These are phyloP conservation scores for Cerastis rubricosa DNA, from an alignment of 2,888 invertebrate genomes.

Conservation along the genomic window DNA sequence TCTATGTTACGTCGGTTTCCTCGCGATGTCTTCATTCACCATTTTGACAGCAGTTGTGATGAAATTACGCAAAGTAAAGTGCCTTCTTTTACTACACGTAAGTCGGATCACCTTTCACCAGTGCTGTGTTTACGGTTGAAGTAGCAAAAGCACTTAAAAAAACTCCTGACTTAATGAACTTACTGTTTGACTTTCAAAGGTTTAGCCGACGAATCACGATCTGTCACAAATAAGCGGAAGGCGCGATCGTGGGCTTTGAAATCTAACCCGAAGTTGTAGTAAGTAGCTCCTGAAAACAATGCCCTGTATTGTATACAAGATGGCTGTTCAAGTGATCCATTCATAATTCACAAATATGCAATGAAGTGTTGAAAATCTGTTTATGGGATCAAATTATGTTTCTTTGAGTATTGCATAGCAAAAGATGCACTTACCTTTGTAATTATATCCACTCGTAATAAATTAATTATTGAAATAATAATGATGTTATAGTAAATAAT, in stretches of 20 bases:
- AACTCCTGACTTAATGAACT: not conserved
- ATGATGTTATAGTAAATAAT: not conserved
- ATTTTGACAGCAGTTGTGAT: too few species aligned
- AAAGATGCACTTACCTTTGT: constrained; percentile 17
- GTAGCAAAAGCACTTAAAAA: not conserved
- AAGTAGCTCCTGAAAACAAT: constrained; percentile 43
- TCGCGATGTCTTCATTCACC: too few species aligned
- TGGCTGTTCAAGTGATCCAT: not conserved
- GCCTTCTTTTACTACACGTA: too few species aligned
- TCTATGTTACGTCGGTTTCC: too few species aligned
- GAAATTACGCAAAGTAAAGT: too few species aligned
- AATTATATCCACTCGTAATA: not conserved
- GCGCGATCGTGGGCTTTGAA: constrained; percentile 24
- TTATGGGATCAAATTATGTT: constrained; percentile 9
- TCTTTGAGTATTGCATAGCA: constrained; percentile 31
- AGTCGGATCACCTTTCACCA: too few species aligned
- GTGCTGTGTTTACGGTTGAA: too few species aligned
- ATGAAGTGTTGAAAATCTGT: constrained; percentile 31
- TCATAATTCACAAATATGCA: not conserved
- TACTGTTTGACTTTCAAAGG: not conserved
- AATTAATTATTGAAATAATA: not conserved
- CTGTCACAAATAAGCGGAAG: constrained; percentile 23
- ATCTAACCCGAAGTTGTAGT: constrained; percentile 12
- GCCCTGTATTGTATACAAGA: constrained; percentile 30
- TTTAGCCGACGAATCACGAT: not conserved